Evolutionary conservation across 2,797 vertebrate genomes (phyloP).

Genomic region (Sciurus vulgaris): DNA sequence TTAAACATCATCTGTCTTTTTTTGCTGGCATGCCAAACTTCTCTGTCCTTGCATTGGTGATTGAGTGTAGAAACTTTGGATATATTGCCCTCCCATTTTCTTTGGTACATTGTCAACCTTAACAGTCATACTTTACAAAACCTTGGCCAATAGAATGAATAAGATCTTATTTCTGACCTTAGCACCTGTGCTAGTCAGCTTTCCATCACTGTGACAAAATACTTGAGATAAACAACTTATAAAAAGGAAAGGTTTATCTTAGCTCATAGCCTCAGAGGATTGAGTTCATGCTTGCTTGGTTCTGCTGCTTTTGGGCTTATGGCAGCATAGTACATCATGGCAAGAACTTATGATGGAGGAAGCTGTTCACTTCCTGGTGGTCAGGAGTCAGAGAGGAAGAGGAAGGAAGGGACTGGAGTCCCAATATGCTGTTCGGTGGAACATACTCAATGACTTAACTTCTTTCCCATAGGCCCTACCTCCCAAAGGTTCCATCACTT

Average conservation of each 20-base stretch:
- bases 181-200: background rate
- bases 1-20: background rate
- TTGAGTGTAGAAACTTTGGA: background rate
- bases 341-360: background rate
- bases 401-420: background rate
- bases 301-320: background rate
- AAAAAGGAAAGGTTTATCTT: background rate
- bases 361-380: background rate
- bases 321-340: background rate
- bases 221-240: background rate
- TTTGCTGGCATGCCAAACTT: no score
- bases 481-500: background rate
- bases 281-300: background rate
- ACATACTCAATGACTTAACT: background rate
- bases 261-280: background rate
- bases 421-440: background rate
- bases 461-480: background rate
- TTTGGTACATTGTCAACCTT: background rate
- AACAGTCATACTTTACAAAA: background rate
- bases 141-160: background rate
- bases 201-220: background rate
- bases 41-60: no score
- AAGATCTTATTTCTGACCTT: slow-evolving; percentile 27
- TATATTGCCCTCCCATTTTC: background rate
- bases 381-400: background rate